Evolutionary conservation across 2,888 invertebrate genomes (phyloP).

Genomic region (Mechanitis messenoides): DNA sequence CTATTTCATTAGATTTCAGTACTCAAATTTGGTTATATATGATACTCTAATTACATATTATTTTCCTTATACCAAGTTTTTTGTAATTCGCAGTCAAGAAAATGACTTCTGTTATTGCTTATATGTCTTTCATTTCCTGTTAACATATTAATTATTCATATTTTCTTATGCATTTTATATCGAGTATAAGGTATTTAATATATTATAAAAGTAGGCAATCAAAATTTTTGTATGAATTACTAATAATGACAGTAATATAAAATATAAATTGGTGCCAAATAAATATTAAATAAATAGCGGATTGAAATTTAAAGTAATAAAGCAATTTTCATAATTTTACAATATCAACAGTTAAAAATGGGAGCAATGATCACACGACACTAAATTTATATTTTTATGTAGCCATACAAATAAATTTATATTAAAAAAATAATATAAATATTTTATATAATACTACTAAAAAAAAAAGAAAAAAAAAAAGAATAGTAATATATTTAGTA

Average conservation of each 20-base stretch:
- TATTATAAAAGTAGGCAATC: not conserved
- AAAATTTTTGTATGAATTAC: too few relatives aligned
- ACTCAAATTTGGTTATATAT: not conserved
- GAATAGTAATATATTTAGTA: too few relatives aligned
- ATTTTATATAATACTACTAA: not conserved
- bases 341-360: slow-evolving; percentile 43
- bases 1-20: not conserved
- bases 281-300: not conserved
- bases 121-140: slow-evolving; percentile 12
- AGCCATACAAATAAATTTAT: slow-evolving; percentile 8
- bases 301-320: slow-evolving; percentile 24
- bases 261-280: slow-evolving; percentile 58
- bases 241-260: not conserved
- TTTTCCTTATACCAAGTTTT: not conserved
- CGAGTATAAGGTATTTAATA: slow-evolving; percentile 37
- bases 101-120: not conserved
- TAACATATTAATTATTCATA: slow-evolving; percentile 22
- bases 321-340: slow-evolving; percentile 38
- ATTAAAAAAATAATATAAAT: too few relatives aligned
- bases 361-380: slow-evolving; percentile 59
- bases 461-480: too few relatives aligned
- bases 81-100: too few relatives aligned
- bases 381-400: slow-evolving; percentile 21
- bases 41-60: too few relatives aligned
- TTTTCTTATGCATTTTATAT: slow-evolving; percentile 36